phyloP scores from a whole-genome alignment of 2,113 vertebrate species.

The Microcebus tavaratra region DNA sequence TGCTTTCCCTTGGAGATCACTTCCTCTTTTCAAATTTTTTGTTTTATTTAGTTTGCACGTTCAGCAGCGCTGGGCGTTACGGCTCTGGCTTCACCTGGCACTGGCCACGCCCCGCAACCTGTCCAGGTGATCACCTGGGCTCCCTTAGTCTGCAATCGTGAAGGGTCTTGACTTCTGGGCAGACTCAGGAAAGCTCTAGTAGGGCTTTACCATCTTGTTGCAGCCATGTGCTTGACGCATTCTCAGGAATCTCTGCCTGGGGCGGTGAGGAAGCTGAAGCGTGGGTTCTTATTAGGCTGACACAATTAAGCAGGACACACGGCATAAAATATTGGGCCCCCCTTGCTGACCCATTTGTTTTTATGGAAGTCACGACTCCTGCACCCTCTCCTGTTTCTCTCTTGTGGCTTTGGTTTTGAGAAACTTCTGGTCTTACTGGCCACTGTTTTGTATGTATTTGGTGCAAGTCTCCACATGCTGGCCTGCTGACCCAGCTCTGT shows the following conservation, averaged over 20 bases:
- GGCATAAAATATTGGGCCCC: not conserved
- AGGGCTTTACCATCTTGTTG: constrained; percentile 31
- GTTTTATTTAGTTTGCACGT: not conserved
- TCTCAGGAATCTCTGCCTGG: constrained; percentile 49
- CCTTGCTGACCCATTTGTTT: not conserved
- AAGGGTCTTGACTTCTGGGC: constrained; percentile 61
- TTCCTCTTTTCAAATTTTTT: not conserved
- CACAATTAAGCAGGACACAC: constrained; percentile 55
- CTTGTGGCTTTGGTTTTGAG: not conserved
- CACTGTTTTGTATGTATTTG: not conserved
- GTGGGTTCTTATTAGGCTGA: constrained; percentile 50
- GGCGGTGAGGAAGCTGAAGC: constrained; percentile 36
- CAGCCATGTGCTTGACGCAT: constrained; percentile 57
- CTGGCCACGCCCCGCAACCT: not conserved
- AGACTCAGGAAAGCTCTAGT: constrained; percentile 51
- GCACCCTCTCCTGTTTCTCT: not conserved
- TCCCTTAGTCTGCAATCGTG: constrained; percentile 28
- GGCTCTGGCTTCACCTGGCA: constrained; percentile 29
- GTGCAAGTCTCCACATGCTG: not conserved
- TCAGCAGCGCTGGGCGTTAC: not conserved
- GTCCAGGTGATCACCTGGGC: not conserved
- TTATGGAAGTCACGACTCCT: not conserved
- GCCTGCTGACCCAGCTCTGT: not conserved
- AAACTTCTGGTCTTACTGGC: not conserved
- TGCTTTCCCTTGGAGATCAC: not conserved